Conservation (phyloP, 2,113 vertebrate genomes). For the Misgurnus mizolepis region DNA sequence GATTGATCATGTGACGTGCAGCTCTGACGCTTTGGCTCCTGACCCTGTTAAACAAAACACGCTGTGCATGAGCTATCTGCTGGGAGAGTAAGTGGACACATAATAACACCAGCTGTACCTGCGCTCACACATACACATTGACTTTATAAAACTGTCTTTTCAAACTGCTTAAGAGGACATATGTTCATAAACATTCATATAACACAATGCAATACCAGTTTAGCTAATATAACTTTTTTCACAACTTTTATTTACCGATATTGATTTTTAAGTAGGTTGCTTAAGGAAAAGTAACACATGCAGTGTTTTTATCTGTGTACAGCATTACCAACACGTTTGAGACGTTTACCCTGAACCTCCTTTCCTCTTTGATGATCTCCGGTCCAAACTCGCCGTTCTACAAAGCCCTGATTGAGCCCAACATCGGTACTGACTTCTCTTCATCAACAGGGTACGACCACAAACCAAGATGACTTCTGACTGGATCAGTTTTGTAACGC, state of each 20-base stretch:
- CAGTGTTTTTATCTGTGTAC: constrained; percentile 57
- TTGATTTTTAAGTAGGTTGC: no score
- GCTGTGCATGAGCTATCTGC: constrained; percentile 87
- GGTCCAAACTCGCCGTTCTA: constrained; percentile 96
- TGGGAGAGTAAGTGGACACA: constrained; percentile 84
- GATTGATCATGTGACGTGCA: constrained; percentile 83
- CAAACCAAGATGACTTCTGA: neutral
- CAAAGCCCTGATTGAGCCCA: constrained; percentile 90
- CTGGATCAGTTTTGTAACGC: neutral
- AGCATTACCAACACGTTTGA: constrained; percentile 93
- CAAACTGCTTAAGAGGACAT: no score
- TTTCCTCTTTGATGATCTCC: constrained; percentile 89
- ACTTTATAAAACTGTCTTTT: no score
- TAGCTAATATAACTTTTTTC: no score
- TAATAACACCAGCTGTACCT: neutral
- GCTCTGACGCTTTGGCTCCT: constrained; percentile 79
- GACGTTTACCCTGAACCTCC: constrained; percentile 83
- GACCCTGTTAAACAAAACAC: constrained; percentile 84
- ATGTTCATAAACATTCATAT: no score
- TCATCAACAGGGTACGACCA: constrained; percentile 85
- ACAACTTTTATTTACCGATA: no score
- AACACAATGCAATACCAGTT: no score
- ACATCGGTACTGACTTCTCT: constrained; percentile 90
- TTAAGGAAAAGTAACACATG: neutral
- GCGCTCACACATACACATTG: neutral